A percentile compares a stretch with the other conserved stretches of the same genome.
phyloP scores from a whole-genome alignment of 2,113 vertebrate genomes.

The Gobio gobio region DNA sequence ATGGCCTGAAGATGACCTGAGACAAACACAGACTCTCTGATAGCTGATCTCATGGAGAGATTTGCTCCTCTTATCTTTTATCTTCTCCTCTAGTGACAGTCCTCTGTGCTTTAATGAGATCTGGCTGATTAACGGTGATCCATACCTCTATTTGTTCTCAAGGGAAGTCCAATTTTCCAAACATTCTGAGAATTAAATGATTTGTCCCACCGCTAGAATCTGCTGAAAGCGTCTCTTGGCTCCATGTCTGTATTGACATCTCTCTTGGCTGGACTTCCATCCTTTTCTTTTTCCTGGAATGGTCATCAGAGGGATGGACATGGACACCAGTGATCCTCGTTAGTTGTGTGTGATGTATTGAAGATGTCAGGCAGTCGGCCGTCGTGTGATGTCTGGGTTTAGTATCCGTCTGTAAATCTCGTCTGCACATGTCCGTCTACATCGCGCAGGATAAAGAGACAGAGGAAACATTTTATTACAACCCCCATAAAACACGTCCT shows the following conservation, averaged over 20 bases:
- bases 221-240: not conserved
- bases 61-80: slow-evolving; percentile 1
- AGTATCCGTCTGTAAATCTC: slow-evolving; percentile 2
- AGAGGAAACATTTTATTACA: not conserved
- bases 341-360: slow-evolving; percentile 22
- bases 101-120: not conserved
- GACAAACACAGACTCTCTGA: not conserved
- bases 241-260: not conserved
- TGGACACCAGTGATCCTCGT: not conserved
- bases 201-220: not conserved
- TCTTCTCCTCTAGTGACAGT: not conserved
- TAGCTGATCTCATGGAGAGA: not conserved
- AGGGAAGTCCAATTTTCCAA: not conserved
- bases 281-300: slow-evolving; percentile 11
- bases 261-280: not conserved
- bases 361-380: not conserved
- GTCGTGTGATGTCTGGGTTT: not conserved
- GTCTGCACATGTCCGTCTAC: slow-evolving; percentile 10
- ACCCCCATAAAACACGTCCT: not conserved
- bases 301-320: not conserved
- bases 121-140: not conserved
- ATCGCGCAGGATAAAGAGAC: not conserved
- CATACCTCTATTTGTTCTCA: not conserved
- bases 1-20: not conserved
- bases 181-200: not conserved